phyloP scores from a whole-genome alignment of 2,797 vertebrate species.

The Pygocentrus nattereri region DNA sequence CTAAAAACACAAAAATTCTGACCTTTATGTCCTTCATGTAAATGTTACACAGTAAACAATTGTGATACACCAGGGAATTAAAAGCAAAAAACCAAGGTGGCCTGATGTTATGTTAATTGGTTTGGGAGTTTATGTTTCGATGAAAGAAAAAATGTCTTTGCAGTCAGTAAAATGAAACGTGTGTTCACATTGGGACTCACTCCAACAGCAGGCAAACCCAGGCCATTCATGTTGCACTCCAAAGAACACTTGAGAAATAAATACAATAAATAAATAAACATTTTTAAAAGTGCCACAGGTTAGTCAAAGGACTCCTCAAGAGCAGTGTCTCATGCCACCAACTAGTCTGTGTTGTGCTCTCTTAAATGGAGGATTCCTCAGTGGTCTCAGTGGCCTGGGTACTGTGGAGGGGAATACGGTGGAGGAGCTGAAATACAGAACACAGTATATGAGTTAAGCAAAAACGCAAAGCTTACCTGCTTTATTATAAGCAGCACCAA shows the following conservation, averaged over 20 bases:
- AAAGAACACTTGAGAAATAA: constrained; percentile 41
- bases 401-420: constrained; percentile 86
- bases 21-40: too few species aligned
- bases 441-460: not conserved
- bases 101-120: not conserved
- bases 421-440: constrained; percentile 82
- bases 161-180: not conserved
- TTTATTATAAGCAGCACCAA: not conserved
- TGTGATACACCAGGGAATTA: not conserved
- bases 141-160: constrained; percentile 17
- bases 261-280: constrained; percentile 26
- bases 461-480: constrained; percentile 1
- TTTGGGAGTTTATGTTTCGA: not conserved
- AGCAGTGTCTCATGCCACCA: constrained; percentile 6
- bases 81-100: not conserved
- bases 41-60: not conserved
- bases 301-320: constrained; percentile 33
- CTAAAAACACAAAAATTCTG: too few species aligned
- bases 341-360: constrained; percentile 23
- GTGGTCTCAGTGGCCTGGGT: constrained; percentile 76
- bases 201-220: constrained; percentile 13
- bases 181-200: constrained; percentile 26
- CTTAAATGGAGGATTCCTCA: constrained; percentile 67
- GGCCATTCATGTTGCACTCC: constrained; percentile 48
- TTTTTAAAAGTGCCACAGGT: constrained; percentile 17